Base-by-base conservation (phyloP, 30 jellyfish, hydroid and myxozoan genomes). In the Aurelia aurita region DNA sequence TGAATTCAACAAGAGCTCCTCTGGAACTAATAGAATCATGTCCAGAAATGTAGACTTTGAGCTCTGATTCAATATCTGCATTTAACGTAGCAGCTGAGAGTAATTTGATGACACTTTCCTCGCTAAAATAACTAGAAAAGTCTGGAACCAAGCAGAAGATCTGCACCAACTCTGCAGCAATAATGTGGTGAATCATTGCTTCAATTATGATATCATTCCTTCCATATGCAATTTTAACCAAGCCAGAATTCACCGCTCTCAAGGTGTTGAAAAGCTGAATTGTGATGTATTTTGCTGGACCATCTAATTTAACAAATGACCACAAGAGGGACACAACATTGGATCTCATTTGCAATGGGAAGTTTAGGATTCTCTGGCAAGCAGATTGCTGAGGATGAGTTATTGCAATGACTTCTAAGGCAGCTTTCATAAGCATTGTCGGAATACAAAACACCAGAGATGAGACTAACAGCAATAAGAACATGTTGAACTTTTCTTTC, bases 181-280 rank as follows among this genome's bases (percentile, higher is more conserved):
- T 64, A 22, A 81, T 23, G 44, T 81, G 84, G 57, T 81, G 91
- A 27, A 27, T 22, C 34, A 47, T 47, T 2, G 49, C 72, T 8
- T 29, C 72, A 14, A 81, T 31, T 51, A 26, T 57, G 43, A 81
- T 34, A 68, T 81, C 91, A 49, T 23, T 46, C 13, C 43, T 69
- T 25, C 91, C 91, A 81, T 81, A 69, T 27, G 91, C 91, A 81
- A 81, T 79, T 46, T 68, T 70, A 28, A 49, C 32, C 25, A 81
- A 46, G 15, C 49, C 19, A 19, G 54, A 23, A 59, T 55, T 68
- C 83, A 81, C 55, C 0, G 78, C 19, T 55, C 57, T 57, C 54
- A 81, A 31, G 12, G 79, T 57, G 8, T 81, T 51, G 58, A 28
- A 81, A 10, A 67, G 85, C n/a, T 18, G 72, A 10, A 51, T 28